These are phyloP conservation scores for Phrynocephalus guinanensis DNA, from an alignment of 2,797 vertebrate genomes.

Conservation along the genomic window DNA sequence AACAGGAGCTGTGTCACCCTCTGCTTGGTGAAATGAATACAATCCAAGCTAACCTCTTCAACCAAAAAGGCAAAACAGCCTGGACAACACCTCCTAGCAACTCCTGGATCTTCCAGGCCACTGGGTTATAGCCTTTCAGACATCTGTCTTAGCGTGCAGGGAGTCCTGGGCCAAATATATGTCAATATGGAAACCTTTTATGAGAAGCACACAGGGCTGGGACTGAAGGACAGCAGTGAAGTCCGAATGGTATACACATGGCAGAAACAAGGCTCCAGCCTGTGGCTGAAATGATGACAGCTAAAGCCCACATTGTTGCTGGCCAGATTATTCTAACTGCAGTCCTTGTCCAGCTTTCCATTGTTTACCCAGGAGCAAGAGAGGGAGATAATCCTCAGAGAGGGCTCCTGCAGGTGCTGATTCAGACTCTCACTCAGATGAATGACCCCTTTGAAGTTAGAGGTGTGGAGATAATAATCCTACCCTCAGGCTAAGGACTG, in stretches of 20 bases:
- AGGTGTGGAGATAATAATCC: neutral
- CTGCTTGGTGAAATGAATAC: neutral
- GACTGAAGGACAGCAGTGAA: no score
- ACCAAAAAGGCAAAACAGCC: neutral
- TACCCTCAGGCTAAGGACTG: neutral
- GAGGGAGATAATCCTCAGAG: neutral
- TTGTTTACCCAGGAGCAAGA: neutral
- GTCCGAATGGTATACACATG: neutral
- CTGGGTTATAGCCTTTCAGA: no score
- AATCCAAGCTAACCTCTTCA: neutral
- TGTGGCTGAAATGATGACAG: neutral
- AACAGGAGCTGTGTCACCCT: neutral
- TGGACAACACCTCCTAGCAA: neutral
- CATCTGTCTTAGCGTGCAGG: no score
- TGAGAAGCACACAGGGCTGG: neutral
- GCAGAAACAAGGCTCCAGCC: neutral
- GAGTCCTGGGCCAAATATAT: no score
- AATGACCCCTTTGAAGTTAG: conserved; percentile 22
- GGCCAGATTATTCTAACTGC: neutral
- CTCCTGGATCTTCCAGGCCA: neutral
- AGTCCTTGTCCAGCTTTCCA: neutral
- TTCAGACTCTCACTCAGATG: neutral
- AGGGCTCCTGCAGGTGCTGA: conserved; percentile 16
- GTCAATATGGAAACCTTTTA: neutral
- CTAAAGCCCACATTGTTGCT: neutral